Evolutionary conservation across 2,797 vertebrate genomes (phyloP).

Genomic region (Neoniphon sammara): DNA sequence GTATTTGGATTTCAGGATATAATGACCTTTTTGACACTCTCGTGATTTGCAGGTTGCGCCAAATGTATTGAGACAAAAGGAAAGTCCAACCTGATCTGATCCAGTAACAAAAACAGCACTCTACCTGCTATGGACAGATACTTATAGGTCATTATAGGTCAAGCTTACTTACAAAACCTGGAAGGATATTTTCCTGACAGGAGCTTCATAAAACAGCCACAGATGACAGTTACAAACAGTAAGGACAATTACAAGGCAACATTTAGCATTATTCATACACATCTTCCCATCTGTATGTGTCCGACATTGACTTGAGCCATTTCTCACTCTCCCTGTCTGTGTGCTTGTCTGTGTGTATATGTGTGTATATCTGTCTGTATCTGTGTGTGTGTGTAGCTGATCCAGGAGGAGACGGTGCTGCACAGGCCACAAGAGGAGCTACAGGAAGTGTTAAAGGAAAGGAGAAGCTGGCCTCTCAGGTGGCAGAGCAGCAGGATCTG

Average conservation of each 20-base stretch:
- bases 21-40: background rate
- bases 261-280: too few species aligned
- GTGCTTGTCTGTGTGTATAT: background rate
- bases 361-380: conserved; percentile 1
- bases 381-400: conserved; percentile 35
- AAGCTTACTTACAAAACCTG: background rate
- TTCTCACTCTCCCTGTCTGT: background rate
- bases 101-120: conserved; percentile 53
- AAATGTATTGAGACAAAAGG: conserved; percentile 15
- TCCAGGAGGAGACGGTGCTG: conserved; percentile 46
- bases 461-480: conserved; percentile 32
- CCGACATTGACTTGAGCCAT: too few species aligned
- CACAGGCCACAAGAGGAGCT: conserved; percentile 56
- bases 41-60: background rate
- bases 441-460: conserved; percentile 36
- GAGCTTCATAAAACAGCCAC: background rate
- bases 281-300: too few species aligned
- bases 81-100: conserved; percentile 49
- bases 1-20: background rate
- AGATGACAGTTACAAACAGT: background rate
- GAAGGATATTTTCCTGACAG: background rate
- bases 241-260: too few species aligned
- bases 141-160: background rate
- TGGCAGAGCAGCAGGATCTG: background rate
- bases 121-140: conserved; percentile 65